Percentiles rank a stretch among this genome's conserved stretches.
phyloP scores from a whole-genome alignment of 2,888 invertebrate species.

The Diarsia dahlii region DNA sequence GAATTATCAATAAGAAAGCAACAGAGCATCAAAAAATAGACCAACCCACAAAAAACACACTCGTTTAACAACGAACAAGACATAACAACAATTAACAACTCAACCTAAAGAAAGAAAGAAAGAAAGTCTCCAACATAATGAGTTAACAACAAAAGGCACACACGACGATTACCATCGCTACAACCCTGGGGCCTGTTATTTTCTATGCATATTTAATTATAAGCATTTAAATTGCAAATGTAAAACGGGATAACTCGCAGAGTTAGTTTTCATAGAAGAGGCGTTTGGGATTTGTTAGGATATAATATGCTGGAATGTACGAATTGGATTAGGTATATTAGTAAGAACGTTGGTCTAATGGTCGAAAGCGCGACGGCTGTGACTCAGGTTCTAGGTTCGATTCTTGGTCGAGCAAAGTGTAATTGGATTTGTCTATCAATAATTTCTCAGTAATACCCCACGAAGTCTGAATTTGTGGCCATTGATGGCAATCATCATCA shows the following conservation, averaged over 20 bases:
- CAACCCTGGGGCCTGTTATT: constrained; percentile 73
- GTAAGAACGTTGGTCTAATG: background rate
- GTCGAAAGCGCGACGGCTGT: too few relatives aligned
- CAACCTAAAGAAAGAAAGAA: constrained; percentile 8
- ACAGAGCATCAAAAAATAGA: background rate
- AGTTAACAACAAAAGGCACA: constrained; percentile 64
- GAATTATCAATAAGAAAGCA: too few relatives aligned
- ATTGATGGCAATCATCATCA: too few relatives aligned
- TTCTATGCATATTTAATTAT: constrained; percentile 86
- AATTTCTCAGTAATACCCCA: too few relatives aligned
- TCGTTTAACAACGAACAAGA: background rate
- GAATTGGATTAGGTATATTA: background rate
- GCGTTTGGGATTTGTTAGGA: constrained; percentile 24
- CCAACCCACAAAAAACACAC: background rate
- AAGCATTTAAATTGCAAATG: constrained; percentile 84
- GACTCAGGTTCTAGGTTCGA: too few relatives aligned
- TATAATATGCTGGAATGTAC: constrained; percentile 13
- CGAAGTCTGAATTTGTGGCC: too few relatives aligned
- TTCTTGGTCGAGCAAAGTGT: too few relatives aligned
- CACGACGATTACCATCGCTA: constrained; percentile 68
- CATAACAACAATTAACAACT: constrained; percentile 12
- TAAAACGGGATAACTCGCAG: constrained; percentile 63
- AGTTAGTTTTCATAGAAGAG: constrained; percentile 67
- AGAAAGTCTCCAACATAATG: constrained; percentile 46
- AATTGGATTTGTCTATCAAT: too few relatives aligned